These are phyloP conservation scores for Hybos culiciformis DNA, from an alignment of 2,888 invertebrate species.

Conservation along the genomic window DNA sequence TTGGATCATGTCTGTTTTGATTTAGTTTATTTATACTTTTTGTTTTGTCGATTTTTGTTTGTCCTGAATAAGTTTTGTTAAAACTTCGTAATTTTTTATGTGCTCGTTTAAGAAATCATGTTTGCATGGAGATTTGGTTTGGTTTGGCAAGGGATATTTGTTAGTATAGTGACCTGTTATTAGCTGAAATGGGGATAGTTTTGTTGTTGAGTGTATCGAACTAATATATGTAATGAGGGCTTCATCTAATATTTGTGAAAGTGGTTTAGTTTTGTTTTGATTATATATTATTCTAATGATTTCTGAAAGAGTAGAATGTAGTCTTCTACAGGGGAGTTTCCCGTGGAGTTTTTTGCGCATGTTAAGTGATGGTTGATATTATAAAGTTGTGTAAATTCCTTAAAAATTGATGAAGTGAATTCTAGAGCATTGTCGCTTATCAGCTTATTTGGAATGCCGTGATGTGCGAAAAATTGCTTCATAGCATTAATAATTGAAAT, in stretches of 20 bases:
- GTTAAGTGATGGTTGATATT: slow-evolving; percentile 8
- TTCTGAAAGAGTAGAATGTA: slow-evolving; percentile 12
- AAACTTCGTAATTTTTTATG: slow-evolving; percentile 1
- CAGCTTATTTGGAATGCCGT: slow-evolving; percentile 7
- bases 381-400: slow-evolving; percentile 7
- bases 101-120: slow-evolving; percentile 8
- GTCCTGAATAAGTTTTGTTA: slow-evolving; percentile 1
- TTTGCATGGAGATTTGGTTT: not conserved
- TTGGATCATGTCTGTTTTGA: slow-evolving; percentile 1
- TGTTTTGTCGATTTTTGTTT: slow-evolving; percentile 1
- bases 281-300: slow-evolving; percentile 10
- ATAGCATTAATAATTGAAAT: no score
- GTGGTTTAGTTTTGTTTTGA: slow-evolving; percentile 7
- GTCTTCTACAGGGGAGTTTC: slow-evolving; percentile 12
- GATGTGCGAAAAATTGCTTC: no score
- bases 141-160: not conserved
- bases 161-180: slow-evolving; percentile 10
- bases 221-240: slow-evolving; percentile 6
- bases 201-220: slow-evolving; percentile 10
- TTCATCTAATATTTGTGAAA: slow-evolving; percentile 10
- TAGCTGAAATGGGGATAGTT: slow-evolving; percentile 10
- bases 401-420: slow-evolving; percentile 8
- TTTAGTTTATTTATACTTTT: slow-evolving; percentile 7
- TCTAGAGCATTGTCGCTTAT: slow-evolving; percentile 9
- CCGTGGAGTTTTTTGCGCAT: slow-evolving; percentile 9